phyloP scores from a whole-genome alignment of 2,113 vertebrate species.

The Bufo gargarizans region DNA sequence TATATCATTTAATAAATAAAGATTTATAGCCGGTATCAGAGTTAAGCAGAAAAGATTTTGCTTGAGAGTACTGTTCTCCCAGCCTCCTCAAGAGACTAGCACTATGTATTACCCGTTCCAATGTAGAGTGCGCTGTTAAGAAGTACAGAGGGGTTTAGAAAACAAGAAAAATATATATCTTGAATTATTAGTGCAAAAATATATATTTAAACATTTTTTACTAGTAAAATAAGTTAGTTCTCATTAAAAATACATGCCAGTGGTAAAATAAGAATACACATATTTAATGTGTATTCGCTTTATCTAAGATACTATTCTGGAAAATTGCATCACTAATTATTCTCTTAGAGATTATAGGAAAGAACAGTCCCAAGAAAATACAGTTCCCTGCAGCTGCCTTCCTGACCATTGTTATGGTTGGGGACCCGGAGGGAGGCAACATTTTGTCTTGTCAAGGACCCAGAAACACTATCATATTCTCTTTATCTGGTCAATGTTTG shows the following conservation, averaged over 20 bases:
- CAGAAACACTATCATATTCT: too few relatives aligned
- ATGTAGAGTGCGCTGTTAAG: neutral
- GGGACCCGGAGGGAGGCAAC: too few relatives aligned
- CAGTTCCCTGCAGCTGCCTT: too few relatives aligned
- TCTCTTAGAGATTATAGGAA: too few relatives aligned
- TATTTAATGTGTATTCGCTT: too few relatives aligned
- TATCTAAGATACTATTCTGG: too few relatives aligned
- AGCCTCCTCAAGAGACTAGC: conserved; percentile 1
- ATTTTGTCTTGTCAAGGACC: too few relatives aligned
- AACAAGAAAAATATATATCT: neutral
- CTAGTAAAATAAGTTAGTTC: neutral
- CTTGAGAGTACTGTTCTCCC: neutral
- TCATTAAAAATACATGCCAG: neutral
- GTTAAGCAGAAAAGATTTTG: conserved; percentile 32
- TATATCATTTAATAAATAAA: conserved; percentile 58
- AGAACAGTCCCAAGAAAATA: too few relatives aligned
- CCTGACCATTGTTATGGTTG: too few relatives aligned
- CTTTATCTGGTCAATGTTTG: too few relatives aligned
- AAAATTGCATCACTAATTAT: too few relatives aligned
- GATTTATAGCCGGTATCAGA: conserved; percentile 43
- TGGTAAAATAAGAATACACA: neutral
- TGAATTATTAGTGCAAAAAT: neutral
- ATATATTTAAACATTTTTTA: neutral
- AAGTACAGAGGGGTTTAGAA: neutral
- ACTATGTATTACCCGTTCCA: neutral